A percentile compares a stretch with the other conserved stretches of the same genome.
These are phyloP conservation scores for Frieseomelitta varia DNA, from an alignment of 1,140 invertebrate genomes.

Conservation along the genomic window DNA sequence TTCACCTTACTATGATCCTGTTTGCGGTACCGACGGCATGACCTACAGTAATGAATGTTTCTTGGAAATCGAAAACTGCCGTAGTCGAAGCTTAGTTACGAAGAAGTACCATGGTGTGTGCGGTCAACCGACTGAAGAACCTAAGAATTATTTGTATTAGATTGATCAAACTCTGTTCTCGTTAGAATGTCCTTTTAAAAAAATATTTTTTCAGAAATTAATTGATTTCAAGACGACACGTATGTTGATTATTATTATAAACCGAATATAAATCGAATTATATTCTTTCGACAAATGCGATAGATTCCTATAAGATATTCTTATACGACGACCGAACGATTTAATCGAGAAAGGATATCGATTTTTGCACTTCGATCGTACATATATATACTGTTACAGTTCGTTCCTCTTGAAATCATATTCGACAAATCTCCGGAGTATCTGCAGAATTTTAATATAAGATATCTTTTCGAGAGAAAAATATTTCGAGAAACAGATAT, in stretches of 20 bases:
- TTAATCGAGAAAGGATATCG: background rate
- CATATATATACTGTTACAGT: background rate
- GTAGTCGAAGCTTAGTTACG: constrained; percentile 87
- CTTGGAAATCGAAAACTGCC: constrained; percentile 94
- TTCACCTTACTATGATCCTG: constrained; percentile 91
- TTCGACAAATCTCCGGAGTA: constrained; percentile 1
- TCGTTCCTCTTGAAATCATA: constrained; percentile 20
- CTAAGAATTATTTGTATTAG: constrained; percentile 88
- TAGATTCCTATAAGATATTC: background rate
- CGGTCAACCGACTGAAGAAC: constrained; percentile 86
- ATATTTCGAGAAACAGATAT: constrained; percentile 18
- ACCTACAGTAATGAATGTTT: constrained; percentile 97
- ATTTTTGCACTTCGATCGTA: background rate
- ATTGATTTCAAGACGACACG: constrained; percentile 3
- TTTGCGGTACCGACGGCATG: constrained; percentile 94
- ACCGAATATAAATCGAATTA: background rate
- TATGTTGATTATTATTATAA: background rate
- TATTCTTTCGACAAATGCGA: background rate
- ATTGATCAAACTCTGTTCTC: constrained; percentile 1
- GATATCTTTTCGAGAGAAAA: background rate
- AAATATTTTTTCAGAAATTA: constrained; percentile 5
- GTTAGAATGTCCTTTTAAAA: background rate
- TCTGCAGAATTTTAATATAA: background rate
- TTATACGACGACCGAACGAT: background rate
- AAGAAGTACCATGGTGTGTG: constrained; percentile 87